These are phyloP conservation scores for Calephelis virginiensis DNA, from an alignment of 1,140 invertebrate genomes.

Conservation along the genomic window DNA sequence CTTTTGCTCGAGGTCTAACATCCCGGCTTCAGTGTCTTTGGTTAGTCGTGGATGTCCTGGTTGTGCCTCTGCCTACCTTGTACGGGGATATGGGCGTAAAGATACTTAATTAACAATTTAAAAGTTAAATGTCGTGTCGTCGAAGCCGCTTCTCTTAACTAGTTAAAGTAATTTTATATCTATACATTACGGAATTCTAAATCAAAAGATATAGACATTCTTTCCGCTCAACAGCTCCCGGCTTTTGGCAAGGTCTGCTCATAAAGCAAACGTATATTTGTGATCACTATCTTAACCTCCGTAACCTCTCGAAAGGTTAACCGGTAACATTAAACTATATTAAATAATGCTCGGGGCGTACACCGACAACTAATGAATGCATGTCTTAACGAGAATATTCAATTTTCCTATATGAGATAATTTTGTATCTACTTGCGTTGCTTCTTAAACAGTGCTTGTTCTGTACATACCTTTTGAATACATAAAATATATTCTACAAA, in stretches of 20 bases:
- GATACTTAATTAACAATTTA: not conserved
- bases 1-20: no score
- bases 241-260: slow-evolving; percentile 10
- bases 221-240: slow-evolving; percentile 9
- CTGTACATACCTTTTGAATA: no score
- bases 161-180: not conserved
- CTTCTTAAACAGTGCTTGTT: no score
- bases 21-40: no score
- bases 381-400: slow-evolving; percentile 1
- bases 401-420: slow-evolving; percentile 8
- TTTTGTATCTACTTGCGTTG: not conserved
- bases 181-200: slow-evolving; percentile 10
- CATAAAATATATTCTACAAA: no score
- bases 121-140: not conserved
- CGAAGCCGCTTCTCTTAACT: not conserved
- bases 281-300: slow-evolving; percentile 6
- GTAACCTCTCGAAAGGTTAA: slow-evolving; percentile 15
- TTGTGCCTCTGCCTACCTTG: no score
- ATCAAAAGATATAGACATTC: not conserved
- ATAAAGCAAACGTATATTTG: not conserved
- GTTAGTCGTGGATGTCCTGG: no score
- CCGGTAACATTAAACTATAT: slow-evolving; percentile 11
- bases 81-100: no score
- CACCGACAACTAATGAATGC: slow-evolving; percentile 1
- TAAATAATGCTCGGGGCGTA: slow-evolving; percentile 8